A percentile compares a stretch with the other conserved stretches of the same genome.
phyloP scores from a whole-genome alignment of 2,888 invertebrate genomes.

The Parnassius glacialis region DNA sequence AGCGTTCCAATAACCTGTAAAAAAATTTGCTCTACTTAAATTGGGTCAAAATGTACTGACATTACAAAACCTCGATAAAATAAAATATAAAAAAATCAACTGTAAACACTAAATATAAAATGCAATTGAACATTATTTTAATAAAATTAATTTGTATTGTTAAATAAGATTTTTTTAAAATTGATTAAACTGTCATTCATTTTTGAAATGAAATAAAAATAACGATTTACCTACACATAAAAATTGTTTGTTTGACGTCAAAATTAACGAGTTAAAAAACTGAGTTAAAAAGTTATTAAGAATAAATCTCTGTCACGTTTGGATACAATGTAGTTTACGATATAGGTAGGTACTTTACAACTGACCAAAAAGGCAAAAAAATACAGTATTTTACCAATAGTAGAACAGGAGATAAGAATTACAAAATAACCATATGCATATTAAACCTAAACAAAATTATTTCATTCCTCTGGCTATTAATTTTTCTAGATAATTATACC shows the following conservation, averaged over 20 bases:
- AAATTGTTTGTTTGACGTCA: conserved; percentile 20
- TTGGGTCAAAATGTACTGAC: neutral
- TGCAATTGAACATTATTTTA: neutral
- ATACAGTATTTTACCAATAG: no score
- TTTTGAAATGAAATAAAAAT: neutral
- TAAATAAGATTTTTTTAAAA: no score
- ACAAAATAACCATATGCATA: no score
- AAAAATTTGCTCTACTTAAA: conserved; percentile 9
- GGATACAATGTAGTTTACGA: conserved; percentile 9
- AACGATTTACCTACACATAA: conserved; percentile 6
- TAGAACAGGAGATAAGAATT: no score
- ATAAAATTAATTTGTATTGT: neutral
- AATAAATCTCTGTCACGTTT: conserved; percentile 18
- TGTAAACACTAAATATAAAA: neutral
- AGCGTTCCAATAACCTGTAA: conserved; percentile 14
- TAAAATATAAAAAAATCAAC: neutral
- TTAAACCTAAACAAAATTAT: no score
- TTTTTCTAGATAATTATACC: no score
- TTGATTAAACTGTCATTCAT: no score
- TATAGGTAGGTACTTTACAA: conserved; percentile 1
- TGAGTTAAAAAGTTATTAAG: conserved; percentile 5
- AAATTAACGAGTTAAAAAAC: conserved; percentile 17
- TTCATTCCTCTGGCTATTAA: no score
- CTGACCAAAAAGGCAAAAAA: conserved; percentile 1
- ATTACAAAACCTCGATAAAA: neutral